Evolutionary conservation across 2,888 invertebrate species (phyloP).

Genomic region (Rhabditoides inermis): DNA sequence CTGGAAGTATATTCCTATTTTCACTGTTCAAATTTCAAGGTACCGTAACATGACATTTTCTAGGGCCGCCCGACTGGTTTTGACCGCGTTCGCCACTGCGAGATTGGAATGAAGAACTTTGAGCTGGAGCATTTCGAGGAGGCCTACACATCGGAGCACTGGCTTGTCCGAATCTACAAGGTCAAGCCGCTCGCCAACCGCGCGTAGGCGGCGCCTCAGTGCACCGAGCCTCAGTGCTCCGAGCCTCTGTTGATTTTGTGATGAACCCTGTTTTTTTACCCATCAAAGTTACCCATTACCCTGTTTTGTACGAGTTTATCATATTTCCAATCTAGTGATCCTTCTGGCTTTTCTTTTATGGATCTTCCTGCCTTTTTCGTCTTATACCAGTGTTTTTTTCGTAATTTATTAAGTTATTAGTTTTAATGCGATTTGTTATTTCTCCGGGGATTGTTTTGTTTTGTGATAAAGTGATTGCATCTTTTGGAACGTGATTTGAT

Average conservation of each 20-base stretch:
- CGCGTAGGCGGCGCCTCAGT: too few relatives aligned
- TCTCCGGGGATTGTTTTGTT: neutral
- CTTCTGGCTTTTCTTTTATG: neutral
- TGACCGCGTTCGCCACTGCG: constrained; percentile 88
- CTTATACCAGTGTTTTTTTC: neutral
- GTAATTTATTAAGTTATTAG: neutral
- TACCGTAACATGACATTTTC: constrained; percentile 1
- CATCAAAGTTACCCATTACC: too few relatives aligned
- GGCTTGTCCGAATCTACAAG: constrained; percentile 95
- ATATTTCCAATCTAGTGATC: constrained; percentile 1
- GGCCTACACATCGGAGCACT: constrained; percentile 96
- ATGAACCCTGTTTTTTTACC: too few relatives aligned
- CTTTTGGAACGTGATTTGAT: neutral
- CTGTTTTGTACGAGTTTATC: too few relatives aligned
- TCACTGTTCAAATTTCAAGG: constrained; percentile 10
- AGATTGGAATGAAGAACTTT: constrained; percentile 97
- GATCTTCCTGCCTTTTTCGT: neutral
- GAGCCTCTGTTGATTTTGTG: too few relatives aligned
- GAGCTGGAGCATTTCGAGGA: constrained; percentile 90
- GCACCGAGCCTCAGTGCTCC: too few relatives aligned
- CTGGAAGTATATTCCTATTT: too few relatives aligned
- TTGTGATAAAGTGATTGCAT: neutral
- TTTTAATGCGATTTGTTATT: neutral
- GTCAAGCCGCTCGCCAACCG: constrained; percentile 63
- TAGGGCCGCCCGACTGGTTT: constrained; percentile 84